A percentile compares a stretch with the other conserved stretches of the same genome.
These are phyloP conservation scores for Eudasyphora cyanicolor DNA, from an alignment of 2,888 invertebrate genomes.

Conservation along the genomic window DNA sequence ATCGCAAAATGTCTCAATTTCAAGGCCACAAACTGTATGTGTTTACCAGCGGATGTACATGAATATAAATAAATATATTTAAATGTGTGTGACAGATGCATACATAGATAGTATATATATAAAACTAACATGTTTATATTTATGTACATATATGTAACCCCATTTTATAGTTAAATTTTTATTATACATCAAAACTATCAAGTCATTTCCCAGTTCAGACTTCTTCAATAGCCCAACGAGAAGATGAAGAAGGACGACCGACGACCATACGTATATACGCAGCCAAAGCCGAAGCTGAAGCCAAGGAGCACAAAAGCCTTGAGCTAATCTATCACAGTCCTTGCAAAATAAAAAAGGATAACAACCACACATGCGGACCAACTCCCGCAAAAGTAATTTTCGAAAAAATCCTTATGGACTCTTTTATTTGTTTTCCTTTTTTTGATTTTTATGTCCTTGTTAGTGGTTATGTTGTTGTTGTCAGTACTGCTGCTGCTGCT, in stretches of 20 bases:
- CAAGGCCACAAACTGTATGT: no score
- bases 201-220: background rate
- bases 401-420: slow-evolving; percentile 16
- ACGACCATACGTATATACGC: no score
- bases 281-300: background rate
- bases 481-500: background rate
- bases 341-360: background rate
- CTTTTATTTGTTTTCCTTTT: background rate
- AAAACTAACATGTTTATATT: no score
- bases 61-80: no score
- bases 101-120: no score
- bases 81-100: no score
- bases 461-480: background rate
- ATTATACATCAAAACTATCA: background rate
- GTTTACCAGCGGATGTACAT: no score
- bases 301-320: background rate
- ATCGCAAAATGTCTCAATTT: no score
- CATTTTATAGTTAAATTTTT: slow-evolving; percentile 18
- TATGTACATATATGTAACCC: no score
- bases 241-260: background rate
- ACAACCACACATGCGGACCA: background rate
- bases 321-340: slow-evolving; percentile 6
- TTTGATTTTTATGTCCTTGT: background rate
- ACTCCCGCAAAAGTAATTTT: slow-evolving; percentile 9
- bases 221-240: no score